Evolutionary conservation across 2,888 invertebrate species (phyloP).

Genomic region (Sialis fuliginosa): DNA sequence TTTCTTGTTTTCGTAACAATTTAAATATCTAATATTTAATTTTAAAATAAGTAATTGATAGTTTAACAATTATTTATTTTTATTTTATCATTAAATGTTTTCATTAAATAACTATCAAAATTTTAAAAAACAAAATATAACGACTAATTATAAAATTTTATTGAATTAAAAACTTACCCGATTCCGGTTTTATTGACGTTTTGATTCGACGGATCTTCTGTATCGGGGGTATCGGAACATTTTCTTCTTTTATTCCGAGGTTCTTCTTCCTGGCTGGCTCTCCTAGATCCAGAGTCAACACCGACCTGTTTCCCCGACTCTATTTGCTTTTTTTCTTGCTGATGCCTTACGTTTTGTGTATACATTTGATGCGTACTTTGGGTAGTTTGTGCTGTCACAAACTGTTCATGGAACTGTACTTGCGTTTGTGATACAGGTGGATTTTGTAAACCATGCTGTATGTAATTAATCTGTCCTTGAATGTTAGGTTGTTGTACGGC

Average conservation of each 20-base stretch:
- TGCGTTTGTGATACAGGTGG: neutral
- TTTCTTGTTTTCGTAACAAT: too few relatives aligned
- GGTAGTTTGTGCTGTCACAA: neutral
- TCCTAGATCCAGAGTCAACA: too few relatives aligned
- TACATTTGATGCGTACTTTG: neutral
- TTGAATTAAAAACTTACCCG: neutral
- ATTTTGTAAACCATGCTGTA: too few relatives aligned
- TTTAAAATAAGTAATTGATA: too few relatives aligned
- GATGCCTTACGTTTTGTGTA: neutral
- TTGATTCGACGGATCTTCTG: neutral
- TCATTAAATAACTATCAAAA: too few relatives aligned
- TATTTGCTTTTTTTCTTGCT: neutral
- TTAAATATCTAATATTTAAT: too few relatives aligned
- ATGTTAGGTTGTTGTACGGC: neutral
- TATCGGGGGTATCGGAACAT: neutral
- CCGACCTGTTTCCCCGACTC: neutral
- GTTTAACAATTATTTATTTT: too few relatives aligned
- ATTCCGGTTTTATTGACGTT: neutral
- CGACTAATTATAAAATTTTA: neutral
- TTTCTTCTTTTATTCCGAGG: neutral
- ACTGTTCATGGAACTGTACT: neutral
- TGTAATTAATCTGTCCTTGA: neutral
- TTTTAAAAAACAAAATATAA: too few relatives aligned
- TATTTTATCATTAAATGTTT: too few relatives aligned
- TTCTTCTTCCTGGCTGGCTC: neutral